Evolutionary conservation across 1,140 invertebrate genomes (phyloP).

Genomic region (Eurytemora carolleeae): DNA sequence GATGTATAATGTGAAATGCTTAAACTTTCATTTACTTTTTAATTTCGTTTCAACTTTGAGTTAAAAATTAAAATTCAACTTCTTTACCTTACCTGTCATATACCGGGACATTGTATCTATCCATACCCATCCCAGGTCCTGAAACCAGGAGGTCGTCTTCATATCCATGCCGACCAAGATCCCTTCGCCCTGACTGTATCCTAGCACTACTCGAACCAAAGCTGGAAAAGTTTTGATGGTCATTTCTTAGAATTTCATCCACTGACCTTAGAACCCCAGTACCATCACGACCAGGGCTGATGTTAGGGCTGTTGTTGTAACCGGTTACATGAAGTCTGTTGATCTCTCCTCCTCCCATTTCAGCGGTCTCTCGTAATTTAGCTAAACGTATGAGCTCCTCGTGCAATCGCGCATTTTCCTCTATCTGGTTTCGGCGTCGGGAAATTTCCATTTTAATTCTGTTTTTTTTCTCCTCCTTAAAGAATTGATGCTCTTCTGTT

Average conservation of each 20-base stretch:
- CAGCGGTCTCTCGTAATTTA: slow-evolving; percentile 26
- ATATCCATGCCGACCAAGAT: too few species aligned
- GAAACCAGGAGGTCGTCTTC: neutral
- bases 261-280: slow-evolving; percentile 31
- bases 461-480: slow-evolving; percentile 36
- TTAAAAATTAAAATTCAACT: too few species aligned
- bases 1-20: too few species aligned
- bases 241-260: slow-evolving; percentile 30
- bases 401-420: slow-evolving; percentile 36
- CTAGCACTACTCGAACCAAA: too few species aligned
- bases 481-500: slow-evolving; percentile 29
- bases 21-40: too few species aligned
- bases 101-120: slow-evolving; percentile 6
- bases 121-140: slow-evolving; percentile 1
- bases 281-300: slow-evolving; percentile 21
- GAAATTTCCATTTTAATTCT: slow-evolving; percentile 43
- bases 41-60: too few species aligned
- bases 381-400: slow-evolving; percentile 35
- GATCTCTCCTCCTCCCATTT: slow-evolving; percentile 21
- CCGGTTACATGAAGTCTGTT: neutral
- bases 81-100: slow-evolving; percentile 6
- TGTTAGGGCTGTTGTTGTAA: slow-evolving; percentile 17
- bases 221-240: neutral
- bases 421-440: slow-evolving; percentile 34
- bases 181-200: too few species aligned